Evolutionary conservation across 2,113 vertebrate species (phyloP).

Genomic region (Vulpes ferrilata): DNA sequence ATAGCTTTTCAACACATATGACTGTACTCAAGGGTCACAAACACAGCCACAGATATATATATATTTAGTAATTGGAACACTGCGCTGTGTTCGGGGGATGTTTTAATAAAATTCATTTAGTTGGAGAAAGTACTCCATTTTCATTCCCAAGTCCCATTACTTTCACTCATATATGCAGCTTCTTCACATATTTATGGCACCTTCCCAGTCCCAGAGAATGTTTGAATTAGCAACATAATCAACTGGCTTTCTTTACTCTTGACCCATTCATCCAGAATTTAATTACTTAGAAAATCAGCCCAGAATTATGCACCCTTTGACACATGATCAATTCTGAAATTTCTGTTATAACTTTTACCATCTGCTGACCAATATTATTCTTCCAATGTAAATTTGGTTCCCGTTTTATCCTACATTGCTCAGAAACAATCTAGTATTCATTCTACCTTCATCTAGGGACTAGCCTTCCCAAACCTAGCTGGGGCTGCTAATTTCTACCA

Average conservation of each 20-base stretch:
- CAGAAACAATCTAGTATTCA: not conserved
- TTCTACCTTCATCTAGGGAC: not conserved
- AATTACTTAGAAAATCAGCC: not conserved
- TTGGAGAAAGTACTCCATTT: not conserved
- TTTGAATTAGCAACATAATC: not conserved
- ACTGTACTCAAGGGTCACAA: not conserved
- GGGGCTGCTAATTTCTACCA: not conserved
- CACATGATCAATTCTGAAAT: not conserved
- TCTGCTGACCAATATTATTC: not conserved
- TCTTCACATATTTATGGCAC: not conserved
- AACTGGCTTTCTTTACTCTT: not conserved
- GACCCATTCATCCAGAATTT: not conserved
- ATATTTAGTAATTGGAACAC: not conserved
- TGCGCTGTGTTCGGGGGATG: not conserved
- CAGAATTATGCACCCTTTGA: not conserved
- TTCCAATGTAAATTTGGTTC: not conserved
- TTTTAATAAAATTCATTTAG: not conserved
- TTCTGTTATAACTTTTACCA: not conserved
- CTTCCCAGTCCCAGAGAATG: not conserved
- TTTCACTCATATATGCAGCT: not conserved
- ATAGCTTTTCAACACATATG: not conserved
- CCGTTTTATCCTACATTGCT: not conserved
- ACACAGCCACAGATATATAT: not conserved
- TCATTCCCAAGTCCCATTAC: not conserved
- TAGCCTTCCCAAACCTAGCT: not conserved